These are phyloP conservation scores for Corydoras sp. DNA, from an alignment of 2,113 vertebrate species.

Conservation along the genomic window DNA sequence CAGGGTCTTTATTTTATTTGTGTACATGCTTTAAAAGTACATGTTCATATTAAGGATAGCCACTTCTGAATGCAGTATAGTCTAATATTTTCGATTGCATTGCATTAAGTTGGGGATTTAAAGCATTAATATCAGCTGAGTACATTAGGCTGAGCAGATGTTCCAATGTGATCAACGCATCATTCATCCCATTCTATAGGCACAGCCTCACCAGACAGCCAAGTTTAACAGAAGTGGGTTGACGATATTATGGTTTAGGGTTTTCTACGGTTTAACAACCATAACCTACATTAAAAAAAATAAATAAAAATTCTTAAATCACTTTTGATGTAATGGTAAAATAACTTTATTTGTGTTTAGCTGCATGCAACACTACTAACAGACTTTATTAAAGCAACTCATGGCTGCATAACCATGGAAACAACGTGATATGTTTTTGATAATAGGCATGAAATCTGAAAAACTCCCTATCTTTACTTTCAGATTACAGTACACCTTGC, in stretches of 20 bases:
- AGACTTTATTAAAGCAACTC: too few relatives aligned
- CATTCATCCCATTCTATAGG: conserved; percentile 19
- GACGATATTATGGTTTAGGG: background rate
- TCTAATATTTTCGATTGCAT: background rate
- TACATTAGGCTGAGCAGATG: conserved; percentile 15
- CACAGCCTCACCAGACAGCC: conserved; percentile 12
- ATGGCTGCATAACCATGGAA: too few relatives aligned
- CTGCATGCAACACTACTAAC: too few relatives aligned
- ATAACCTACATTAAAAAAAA: too few relatives aligned
- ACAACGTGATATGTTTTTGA: too few relatives aligned
- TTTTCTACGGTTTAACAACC: too few relatives aligned
- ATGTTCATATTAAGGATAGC: background rate
- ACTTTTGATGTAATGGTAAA: too few relatives aligned
- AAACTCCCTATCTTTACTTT: background rate
- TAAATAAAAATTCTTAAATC: too few relatives aligned
- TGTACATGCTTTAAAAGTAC: background rate
- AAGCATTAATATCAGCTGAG: conserved; percentile 9
- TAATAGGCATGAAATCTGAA: background rate
- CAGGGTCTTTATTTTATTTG: too few relatives aligned
- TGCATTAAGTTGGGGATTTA: conserved; percentile 8
- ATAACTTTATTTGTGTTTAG: too few relatives aligned
- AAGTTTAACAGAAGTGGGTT: conserved; percentile 1
- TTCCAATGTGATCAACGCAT: conserved; percentile 5
- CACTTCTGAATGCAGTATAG: background rate
- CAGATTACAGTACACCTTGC: background rate